phyloP scores from a whole-genome alignment of 2,888 invertebrate species.

The Hirtodrosophila trivittata region DNA sequence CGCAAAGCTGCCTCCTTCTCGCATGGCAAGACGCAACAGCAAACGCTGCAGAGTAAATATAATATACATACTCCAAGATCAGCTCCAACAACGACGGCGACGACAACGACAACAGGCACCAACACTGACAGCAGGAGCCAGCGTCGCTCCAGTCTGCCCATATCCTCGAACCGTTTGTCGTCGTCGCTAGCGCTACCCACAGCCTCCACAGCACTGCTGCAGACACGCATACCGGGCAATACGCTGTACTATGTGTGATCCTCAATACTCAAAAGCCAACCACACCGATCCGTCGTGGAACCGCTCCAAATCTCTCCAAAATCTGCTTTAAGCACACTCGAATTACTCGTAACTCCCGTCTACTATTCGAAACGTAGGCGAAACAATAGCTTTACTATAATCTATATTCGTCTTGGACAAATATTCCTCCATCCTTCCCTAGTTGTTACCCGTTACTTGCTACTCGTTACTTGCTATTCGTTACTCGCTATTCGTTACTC shows the following conservation, averaged over 20 bases:
- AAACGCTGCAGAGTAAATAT: slow-evolving; percentile 63
- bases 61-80: slow-evolving; percentile 20
- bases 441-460: too few species aligned
- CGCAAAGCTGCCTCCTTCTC: slow-evolving; percentile 69
- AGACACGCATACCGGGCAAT: slow-evolving; percentile 81
- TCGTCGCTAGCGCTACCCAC: slow-evolving; percentile 70
- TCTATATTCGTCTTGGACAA: too few species aligned
- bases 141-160: slow-evolving; percentile 67
- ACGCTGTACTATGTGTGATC: slow-evolving; percentile 82
- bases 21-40: slow-evolving; percentile 10
- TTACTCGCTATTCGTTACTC: slow-evolving; percentile 8
- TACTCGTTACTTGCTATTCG: slow-evolving; percentile 6
- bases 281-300: slow-evolving; percentile 1
- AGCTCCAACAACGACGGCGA: slow-evolving; percentile 22
- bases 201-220: slow-evolving; percentile 72
- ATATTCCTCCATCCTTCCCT: too few species aligned
- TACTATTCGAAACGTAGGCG: slow-evolving; percentile 34
- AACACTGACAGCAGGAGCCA: slow-evolving; percentile 29
- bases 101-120: slow-evolving; percentile 21
- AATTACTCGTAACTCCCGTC: slow-evolving; percentile 10
- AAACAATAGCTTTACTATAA: neutral
- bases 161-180: slow-evolving; percentile 20
- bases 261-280: neutral
- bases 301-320: slow-evolving; percentile 14
- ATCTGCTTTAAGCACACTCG: slow-evolving; percentile 3